Evolutionary conservation across 2,888 invertebrate genomes (phyloP).

Genomic region (Nymphalis urticae): DNA sequence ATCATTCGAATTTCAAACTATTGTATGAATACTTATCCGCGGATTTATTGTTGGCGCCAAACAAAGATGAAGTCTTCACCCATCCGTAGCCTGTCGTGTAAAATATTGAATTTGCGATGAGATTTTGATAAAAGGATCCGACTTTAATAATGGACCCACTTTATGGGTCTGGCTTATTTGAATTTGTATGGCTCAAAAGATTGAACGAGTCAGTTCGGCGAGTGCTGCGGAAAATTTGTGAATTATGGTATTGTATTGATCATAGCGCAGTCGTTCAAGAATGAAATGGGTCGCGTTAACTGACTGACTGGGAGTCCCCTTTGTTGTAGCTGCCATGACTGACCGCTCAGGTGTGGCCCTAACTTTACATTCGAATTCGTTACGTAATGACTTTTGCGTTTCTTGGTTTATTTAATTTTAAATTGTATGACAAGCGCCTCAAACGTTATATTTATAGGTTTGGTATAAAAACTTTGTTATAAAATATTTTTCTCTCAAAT

Average conservation of each 20-base stretch:
- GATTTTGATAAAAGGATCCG: conserved; percentile 42
- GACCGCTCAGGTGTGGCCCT: too few species aligned
- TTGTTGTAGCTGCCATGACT: too few species aligned
- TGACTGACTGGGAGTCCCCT: neutral
- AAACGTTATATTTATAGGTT: too few species aligned
- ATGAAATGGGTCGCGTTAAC: conserved; percentile 14
- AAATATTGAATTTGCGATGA: conserved; percentile 49
- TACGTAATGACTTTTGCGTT: too few species aligned
- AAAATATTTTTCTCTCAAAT: too few species aligned
- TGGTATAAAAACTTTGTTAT: too few species aligned
- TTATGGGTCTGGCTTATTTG: conserved; percentile 34
- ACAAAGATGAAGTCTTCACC: conserved; percentile 43
- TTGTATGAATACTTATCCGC: neutral
- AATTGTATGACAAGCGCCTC: too few species aligned
- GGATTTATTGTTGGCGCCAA: conserved; percentile 26
- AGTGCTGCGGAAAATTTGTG: conserved; percentile 22
- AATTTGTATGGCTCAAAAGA: conserved; percentile 34
- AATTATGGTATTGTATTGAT: conserved; percentile 22
- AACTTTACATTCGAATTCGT: too few species aligned
- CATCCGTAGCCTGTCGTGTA: conserved; percentile 41
- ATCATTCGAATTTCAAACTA: too few species aligned
- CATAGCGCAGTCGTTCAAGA: conserved; percentile 1
- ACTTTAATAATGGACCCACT: conserved; percentile 34
- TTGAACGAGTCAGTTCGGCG: conserved; percentile 6
- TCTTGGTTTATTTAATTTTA: too few species aligned